These are phyloP conservation scores for Butorides virescens DNA, from an alignment of 2,113 vertebrate species.

Conservation along the genomic window DNA sequence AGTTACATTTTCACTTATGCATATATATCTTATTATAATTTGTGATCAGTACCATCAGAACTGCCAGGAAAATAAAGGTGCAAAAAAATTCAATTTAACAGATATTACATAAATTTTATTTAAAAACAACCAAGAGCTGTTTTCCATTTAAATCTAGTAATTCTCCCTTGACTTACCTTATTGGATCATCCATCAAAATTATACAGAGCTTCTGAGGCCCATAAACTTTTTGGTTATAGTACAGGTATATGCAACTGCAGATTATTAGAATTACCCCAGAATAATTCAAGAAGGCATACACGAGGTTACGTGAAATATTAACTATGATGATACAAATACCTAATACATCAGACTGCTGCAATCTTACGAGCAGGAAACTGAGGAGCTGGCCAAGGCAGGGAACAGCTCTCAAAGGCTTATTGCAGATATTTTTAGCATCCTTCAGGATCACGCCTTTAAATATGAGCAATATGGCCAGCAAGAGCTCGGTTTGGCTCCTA, in stretches of 20 bases:
- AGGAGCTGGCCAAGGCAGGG: background rate
- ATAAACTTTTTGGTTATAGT: constrained; percentile 17
- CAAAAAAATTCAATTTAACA: background rate
- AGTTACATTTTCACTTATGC: background rate
- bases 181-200: background rate
- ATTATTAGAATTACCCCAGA: constrained; percentile 44
- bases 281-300: constrained; percentile 29
- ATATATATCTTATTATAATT: background rate
- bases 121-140: constrained; percentile 7
- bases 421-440: background rate
- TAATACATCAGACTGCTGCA: constrained; percentile 1
- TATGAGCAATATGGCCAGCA: background rate
- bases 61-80: constrained; percentile 19
- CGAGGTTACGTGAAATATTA: constrained; percentile 34
- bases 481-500: constrained; percentile 8
- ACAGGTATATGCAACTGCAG: constrained; percentile 33
- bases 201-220: background rate
- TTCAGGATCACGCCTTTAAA: background rate
- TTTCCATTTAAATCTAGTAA: constrained; percentile 17
- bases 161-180: constrained; percentile 22
- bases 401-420: background rate
- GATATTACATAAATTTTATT: constrained; percentile 6
- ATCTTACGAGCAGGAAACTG: background rate
- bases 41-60: background rate
- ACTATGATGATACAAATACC: constrained; percentile 1